Evolutionary conservation across 1,140 invertebrate genomes (phyloP), one percentile per base, ranked within the genome.

Genomic region (Drosophila pallidifrons): DNA sequence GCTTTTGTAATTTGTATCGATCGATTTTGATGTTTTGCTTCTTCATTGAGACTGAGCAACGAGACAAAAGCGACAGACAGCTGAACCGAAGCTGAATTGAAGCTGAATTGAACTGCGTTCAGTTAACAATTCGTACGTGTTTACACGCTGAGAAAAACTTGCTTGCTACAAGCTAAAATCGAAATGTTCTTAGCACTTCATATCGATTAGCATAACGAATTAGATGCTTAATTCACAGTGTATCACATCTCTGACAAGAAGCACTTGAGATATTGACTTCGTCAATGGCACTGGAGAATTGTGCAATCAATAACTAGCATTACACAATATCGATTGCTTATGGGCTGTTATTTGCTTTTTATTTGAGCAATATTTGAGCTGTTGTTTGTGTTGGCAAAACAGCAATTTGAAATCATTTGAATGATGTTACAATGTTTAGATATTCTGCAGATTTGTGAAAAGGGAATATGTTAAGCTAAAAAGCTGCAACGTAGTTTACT

Each of bases 1-100:
- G 85, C 75, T 85, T 85, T 85, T 89, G 85, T 81, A 83, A 89
- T 88, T 81, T 82, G 77, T 79, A 88, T 88, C 83, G 83, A 88
- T 88, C 83, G 77, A 85, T 88, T 88, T 74, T 69, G 74, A 73
- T 78, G 77, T 75, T 77, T 77, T 82, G 76, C 67, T 71, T 60
- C 65, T 66, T 65, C 77, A 60, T 60, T 81, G 70, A 45, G 49
- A 68, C 15, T 8, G 46, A 47, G 46, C 6, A 7, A 46, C 15
- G 15, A 47, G 6, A 16, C 46, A 16, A 47, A 20, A 15, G 45
- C 0, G 5, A 46, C n/a, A 46, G 45, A 46, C 13, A 47, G 13
- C 11, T 11, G 13, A 1, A 2, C 13, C 1, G 55, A 38, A 38
- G 32, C 3, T 3, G 25, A 25, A 16, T 5, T 0, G 25, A 51